Base-by-base conservation (phyloP, 2,797 vertebrate species). In the Cossypha niveicapilla region DNA sequence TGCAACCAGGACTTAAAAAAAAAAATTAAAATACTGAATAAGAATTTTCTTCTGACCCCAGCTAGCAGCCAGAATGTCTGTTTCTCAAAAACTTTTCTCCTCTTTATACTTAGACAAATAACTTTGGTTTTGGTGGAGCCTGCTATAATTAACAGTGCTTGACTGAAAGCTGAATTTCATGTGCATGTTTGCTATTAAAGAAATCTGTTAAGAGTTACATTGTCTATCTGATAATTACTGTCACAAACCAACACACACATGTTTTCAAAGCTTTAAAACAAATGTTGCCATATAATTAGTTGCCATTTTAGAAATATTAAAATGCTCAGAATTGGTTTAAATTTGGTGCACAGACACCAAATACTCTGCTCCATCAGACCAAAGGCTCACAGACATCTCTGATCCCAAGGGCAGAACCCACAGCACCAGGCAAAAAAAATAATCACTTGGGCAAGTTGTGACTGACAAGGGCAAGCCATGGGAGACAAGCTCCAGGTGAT, bases 51-150 rank as follows among this genome's bases (percentile, higher is more conserved):
- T 62, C 67, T 84, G 82, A 77, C 88, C 57, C 86, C 32, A 9
- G 42, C 32, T 30, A 88, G 70, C 66, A 90, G 74, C 44, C 93
- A 86, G 70, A 45, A 73, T 37, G 60, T 86, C 93, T 82, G 41
- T 53, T 90, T 53, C 89, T 79, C 78, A 63, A 67, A 56, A 79
- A 28, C 63, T 21, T 89, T 32, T 71, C 44, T 86, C 61, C 61
- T 76, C 91, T 90, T 83, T 58, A n/a, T 72, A 77, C 37, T 89
- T 71, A 34, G 2, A 67, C 2, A 18, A 88, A 79, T 88, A 74
- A 82, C 63, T 92, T 22, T 71, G 92, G 91, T 39, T 92, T 94
- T 82, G 71, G 48, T 92, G 91, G 82, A 95, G 93, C 41, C 96
- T 93, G 74, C 60, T 63, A 17, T 85, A 89, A 96, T 91, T 90